A percentile compares a stretch with the other conserved stretches of the same genome.
These are phyloP conservation scores for Callyntrura sp. DNA, from an alignment of 2,888 invertebrate species.

Conservation along the genomic window DNA sequence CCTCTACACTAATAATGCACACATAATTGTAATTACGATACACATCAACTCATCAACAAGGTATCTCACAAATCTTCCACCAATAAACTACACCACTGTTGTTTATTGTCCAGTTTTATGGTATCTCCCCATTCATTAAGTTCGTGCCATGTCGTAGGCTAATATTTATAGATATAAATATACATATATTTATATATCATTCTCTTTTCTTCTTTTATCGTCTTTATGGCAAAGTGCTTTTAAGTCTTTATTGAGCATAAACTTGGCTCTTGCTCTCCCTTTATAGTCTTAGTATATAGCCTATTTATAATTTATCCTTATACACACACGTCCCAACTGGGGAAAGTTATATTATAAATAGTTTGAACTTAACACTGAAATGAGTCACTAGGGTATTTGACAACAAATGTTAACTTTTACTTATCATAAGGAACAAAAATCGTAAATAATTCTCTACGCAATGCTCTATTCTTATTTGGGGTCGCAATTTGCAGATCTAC, in stretches of 20 bases:
- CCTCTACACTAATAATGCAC: background rate
- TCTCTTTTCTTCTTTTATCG: conserved; percentile 2
- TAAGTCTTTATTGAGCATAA: background rate
- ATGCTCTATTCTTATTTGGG: too few relatives aligned
- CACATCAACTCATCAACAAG: conserved; percentile 35
- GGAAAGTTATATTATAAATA: too few relatives aligned
- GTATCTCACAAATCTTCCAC: conserved; percentile 56
- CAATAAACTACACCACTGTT: conserved; percentile 35
- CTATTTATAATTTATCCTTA: too few relatives aligned
- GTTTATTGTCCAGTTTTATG: conserved; percentile 37
- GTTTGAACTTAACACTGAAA: too few relatives aligned
- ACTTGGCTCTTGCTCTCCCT: background rate
- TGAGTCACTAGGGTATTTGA: too few relatives aligned
- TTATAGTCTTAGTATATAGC: too few relatives aligned
- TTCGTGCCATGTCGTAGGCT: background rate
- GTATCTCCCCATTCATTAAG: conserved; percentile 30
- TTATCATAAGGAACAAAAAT: too few relatives aligned
- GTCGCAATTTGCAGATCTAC: too few relatives aligned
- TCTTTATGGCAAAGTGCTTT: background rate
- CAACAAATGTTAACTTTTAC: too few relatives aligned
- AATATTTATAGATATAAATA: background rate
- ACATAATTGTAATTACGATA: conserved; percentile 34
- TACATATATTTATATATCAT: background rate
- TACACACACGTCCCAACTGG: too few relatives aligned
- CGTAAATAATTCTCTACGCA: too few relatives aligned